Conservation (phyloP, 2,888 invertebrate species). For the Leptopilina syphax region DNA sequence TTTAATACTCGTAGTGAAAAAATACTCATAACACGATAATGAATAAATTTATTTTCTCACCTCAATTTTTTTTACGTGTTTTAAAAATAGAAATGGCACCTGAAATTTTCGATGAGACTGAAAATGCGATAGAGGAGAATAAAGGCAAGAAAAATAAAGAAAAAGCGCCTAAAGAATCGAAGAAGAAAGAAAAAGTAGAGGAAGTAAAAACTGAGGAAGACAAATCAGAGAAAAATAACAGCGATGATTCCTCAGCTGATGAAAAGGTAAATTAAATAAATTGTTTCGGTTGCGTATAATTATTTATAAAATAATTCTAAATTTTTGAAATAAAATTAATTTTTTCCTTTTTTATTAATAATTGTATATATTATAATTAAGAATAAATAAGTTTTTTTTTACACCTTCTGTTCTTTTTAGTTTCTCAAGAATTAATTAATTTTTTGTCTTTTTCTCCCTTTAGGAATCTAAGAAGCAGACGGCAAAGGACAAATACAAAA, state of each 20-base stretch:
- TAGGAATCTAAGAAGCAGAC: conserved; percentile 44
- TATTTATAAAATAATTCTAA: no score
- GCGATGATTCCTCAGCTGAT: conserved; percentile 10
- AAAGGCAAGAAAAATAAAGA: neutral
- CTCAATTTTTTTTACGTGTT: no score
- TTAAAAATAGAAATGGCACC: no score
- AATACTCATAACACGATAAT: no score
- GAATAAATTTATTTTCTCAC: no score
- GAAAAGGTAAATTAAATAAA: conserved; percentile 1
- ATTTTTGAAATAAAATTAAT: neutral
- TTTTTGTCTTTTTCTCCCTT: neutral
- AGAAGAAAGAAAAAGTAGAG: conserved; percentile 3
- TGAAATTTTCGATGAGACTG: conserved; percentile 26
- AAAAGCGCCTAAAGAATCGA: conserved; percentile 32
- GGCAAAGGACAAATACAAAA: conserved; percentile 62
- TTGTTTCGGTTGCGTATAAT: no score
- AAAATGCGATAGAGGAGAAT: conserved; percentile 28
- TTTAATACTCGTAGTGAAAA: no score
- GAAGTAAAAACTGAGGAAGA: conserved; percentile 30
- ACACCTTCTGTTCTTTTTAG: no score
- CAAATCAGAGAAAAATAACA: conserved; percentile 15
- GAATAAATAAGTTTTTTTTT: no score
- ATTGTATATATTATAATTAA: no score
- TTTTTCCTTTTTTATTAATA: neutral
- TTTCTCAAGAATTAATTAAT: neutral